Evolutionary conservation across 1,140 invertebrate genomes (phyloP).

Genomic region (Euwallacea similis): DNA sequence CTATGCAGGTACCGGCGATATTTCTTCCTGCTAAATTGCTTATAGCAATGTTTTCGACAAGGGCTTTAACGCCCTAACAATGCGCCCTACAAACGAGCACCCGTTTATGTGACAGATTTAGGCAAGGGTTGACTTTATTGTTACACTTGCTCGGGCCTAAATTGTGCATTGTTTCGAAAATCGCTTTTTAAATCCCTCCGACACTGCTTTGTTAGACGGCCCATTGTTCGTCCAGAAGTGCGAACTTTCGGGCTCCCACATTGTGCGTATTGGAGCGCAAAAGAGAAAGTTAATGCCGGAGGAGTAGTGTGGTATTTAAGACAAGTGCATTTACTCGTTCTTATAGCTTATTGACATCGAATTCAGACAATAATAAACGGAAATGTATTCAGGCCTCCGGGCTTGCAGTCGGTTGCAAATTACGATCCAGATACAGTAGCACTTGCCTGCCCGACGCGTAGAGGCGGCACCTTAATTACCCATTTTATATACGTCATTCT

Average conservation of each 20-base stretch:
- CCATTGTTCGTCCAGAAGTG: neutral
- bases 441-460: constrained; percentile 48
- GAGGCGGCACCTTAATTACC: constrained; percentile 52
- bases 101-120: constrained; percentile 28
- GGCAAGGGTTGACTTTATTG: constrained; percentile 29
- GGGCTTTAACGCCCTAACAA: constrained; percentile 18
- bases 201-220: neutral
- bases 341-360: constrained; percentile 35
- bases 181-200: constrained; percentile 27
- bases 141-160: constrained; percentile 14
- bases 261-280: neutral
- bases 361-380: constrained; percentile 44
- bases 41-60: constrained; percentile 18
- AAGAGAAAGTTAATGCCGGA: neutral
- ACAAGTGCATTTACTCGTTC: constrained; percentile 26
- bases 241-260: neutral
- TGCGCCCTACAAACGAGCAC: constrained; percentile 15
- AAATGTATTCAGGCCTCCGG: constrained; percentile 51
- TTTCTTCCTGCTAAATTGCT: constrained; percentile 1
- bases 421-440: constrained; percentile 54
- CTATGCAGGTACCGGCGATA: neutral
- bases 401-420: constrained; percentile 52
- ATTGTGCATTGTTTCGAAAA: constrained; percentile 28
- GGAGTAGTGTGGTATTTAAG: constrained; percentile 16
- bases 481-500: constrained; percentile 51